Evolutionary conservation across 2,888 invertebrate species (phyloP), one percentile per base, ranked within the genome.

Genomic region (Epinotia brunnichana): DNA sequence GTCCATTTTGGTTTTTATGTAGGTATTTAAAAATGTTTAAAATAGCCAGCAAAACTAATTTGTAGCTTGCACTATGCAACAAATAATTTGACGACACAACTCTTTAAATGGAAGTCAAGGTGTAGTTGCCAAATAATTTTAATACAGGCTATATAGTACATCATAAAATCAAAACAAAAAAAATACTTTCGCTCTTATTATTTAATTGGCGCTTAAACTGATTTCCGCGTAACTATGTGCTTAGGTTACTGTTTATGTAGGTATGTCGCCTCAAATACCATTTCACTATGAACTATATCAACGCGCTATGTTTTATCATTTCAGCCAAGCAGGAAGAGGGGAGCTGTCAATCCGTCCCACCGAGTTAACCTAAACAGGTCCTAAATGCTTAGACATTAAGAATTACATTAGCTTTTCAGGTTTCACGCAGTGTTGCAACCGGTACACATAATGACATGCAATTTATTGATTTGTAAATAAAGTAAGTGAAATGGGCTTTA

Each of bases 271-370:
- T 11, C n/a, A 17, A 35, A 19, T 35, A 53, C 19, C 29, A 64
- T 64, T 21, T 64, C 53, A 53, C 39, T 64, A 53, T 53, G 19
- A 54, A 64, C 64, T 39, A 54, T 64, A 64, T 64, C 7, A 39
- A 3, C 19, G 13, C 35, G 7, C 35, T 39, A 64, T 53, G 66
- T 60, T 60, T 48, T 39, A 64, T 64, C 70, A 64, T 51, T 48
- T 51, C 39, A 59, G 0, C 56, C 24, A 71, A 71, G 60, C 66
- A 71, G 71, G 71, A 71, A 71, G 71, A 66, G 60, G 71, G 70
- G 71, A 15, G 13, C 54, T 59, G 64, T 64, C 64, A 64, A 64
- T 64, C 64, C 53, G 19, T 29, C 17, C 1, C 15, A 35, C 19
- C 5, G 7, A 11, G 15, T 2, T 13, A 54, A 54, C 7, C 39